These are phyloP conservation scores for Lithobates pipiens DNA, from an alignment of 2,797 vertebrate species.

Conservation along the genomic window DNA sequence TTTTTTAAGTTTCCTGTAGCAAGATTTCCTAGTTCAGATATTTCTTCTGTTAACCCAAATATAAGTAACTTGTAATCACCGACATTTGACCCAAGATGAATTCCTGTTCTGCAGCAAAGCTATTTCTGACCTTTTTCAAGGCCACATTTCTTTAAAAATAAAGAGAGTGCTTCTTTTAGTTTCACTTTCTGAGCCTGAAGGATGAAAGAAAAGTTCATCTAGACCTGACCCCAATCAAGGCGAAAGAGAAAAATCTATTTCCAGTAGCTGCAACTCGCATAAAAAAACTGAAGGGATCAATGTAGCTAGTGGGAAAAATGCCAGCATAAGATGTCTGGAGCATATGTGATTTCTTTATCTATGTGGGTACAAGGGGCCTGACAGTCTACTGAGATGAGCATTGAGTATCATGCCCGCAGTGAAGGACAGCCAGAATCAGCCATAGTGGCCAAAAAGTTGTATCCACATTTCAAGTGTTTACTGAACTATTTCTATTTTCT, in stretches of 20 bases:
- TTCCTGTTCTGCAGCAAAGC: slow-evolving; percentile 15
- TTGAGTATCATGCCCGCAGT: neutral
- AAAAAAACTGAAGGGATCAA: slow-evolving; percentile 54
- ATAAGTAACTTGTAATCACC: slow-evolving; percentile 19
- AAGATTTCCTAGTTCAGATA: slow-evolving; percentile 13
- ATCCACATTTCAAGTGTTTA: neutral
- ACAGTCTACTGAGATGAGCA: slow-evolving; percentile 3
- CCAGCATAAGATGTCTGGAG: slow-evolving; percentile 23
- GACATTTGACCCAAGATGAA: slow-evolving; percentile 42
- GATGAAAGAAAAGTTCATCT: slow-evolving; percentile 50
- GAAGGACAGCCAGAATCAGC: slow-evolving; percentile 1
- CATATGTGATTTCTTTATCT: slow-evolving; percentile 10
- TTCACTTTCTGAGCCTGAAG: slow-evolving; percentile 36
- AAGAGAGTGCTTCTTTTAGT: slow-evolving; percentile 37
- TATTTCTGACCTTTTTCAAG: slow-evolving; percentile 35
- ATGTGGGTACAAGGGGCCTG: neutral
- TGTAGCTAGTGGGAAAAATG: slow-evolving; percentile 29
- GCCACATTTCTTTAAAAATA: slow-evolving; percentile 32
- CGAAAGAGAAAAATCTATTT: slow-evolving; percentile 59
- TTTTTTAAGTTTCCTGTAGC: neutral
- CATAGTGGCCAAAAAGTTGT: neutral
- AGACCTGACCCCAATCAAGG: slow-evolving; percentile 59
- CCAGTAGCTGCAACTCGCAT: slow-evolving; percentile 42
- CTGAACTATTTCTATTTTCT: slow-evolving; percentile 4
- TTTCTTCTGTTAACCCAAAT: slow-evolving; percentile 32